phyloP scores from a whole-genome alignment of 2,113 vertebrate genomes.

The Corythornis cristatus region DNA sequence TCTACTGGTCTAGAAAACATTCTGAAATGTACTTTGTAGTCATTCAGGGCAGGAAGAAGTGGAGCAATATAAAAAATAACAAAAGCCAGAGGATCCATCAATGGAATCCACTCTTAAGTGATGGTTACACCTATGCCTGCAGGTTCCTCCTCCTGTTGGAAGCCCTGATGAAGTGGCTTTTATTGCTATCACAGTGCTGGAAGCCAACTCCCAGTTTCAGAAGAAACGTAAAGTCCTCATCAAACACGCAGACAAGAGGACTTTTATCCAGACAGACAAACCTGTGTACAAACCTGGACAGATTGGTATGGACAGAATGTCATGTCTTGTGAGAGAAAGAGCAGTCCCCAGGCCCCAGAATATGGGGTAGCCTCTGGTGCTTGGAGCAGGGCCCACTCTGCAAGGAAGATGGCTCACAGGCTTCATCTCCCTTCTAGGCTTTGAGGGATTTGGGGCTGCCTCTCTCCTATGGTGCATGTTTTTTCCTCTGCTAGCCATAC shows the following conservation, averaged over 20 bases:
- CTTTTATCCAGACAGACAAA: conserved; percentile 68
- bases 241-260: conserved; percentile 13
- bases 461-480: fast-evolving
- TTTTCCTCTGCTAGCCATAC: neutral
- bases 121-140: neutral
- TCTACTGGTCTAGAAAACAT: neutral
- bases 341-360: neutral
- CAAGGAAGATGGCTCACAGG: neutral
- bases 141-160: conserved; percentile 55
- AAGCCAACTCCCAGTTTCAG: conserved; percentile 24
- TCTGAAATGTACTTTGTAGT: neutral
- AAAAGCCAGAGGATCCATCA: neutral
- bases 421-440: neutral
- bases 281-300: conserved; percentile 62
- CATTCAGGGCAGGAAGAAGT: neutral
- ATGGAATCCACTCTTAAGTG: neutral
- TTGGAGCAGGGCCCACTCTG: neutral
- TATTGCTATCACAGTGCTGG: conserved; percentile 24
- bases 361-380: neutral
- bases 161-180: conserved; percentile 49
- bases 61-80: neutral
- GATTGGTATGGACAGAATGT: conserved; percentile 36
- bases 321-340: neutral
- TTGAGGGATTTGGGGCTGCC: neutral
- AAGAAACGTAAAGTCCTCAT: conserved; percentile 61